Base-by-base conservation (phyloP, 2,888 invertebrate genomes). In the Ferdinandea cuprea region DNA sequence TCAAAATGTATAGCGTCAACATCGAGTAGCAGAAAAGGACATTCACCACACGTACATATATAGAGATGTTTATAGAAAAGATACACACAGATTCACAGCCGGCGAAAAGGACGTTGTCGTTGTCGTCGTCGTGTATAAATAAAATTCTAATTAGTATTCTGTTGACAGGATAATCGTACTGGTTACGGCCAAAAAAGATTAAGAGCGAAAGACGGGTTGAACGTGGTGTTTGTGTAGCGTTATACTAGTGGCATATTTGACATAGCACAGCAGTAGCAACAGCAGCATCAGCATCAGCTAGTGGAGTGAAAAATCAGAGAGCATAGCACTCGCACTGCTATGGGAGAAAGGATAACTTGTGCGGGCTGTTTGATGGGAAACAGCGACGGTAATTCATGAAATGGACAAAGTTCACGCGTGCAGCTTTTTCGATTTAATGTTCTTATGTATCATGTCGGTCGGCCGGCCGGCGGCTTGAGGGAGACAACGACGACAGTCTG, bases 71-170 rank as follows among this genome's bases (percentile, higher is more conserved):
- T 46, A 35, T 21, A 8, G 0, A 25, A 1, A 35, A 15, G 7
- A 56, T 28, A 46, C 61, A 25, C 9, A 9, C 32, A 48, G 40
- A 46, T 52, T 17, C 9, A 9, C 32, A 48, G 40, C 48, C 54
- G 73, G 56, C 56, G 21, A 54, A 81, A 72, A 72, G 73, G 83
- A 73, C 72, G 25, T 69, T 56, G 77, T 83, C 50, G 78, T 83
- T 68, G 83, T 68, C 72, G 25, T 69, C 61, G 77, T 83, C 50
- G 78, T 83, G 50, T 73, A 73, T 83, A 86, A 86, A 88, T 89
- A 89, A 89, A 90, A 90, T 88, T 89, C 89, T 90, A 89, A 89
- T 89, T 89, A 89, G 90, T 90, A 89, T 90, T 90, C 89, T 88
- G 90, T 89, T 90, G 89, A 90, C 89, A 89, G 90, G 89, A 89